Conservation (phyloP, 2,113 vertebrate genomes). For the Galeopterus variegatus region DNA sequence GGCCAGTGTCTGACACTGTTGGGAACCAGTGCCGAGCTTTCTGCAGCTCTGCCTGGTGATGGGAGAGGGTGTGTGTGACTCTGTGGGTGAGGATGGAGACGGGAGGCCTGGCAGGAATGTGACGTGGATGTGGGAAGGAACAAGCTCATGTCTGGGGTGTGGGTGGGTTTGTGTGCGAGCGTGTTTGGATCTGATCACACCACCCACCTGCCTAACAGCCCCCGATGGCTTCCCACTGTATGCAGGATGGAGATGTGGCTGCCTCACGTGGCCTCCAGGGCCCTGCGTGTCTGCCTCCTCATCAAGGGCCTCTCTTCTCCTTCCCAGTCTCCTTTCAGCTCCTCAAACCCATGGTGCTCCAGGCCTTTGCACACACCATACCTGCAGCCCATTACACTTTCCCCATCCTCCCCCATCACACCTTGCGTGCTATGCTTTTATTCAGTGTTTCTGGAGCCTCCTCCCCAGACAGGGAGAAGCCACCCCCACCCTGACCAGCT, state of each 20-base stretch:
- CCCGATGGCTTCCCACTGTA: background rate
- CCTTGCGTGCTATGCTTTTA: accelerated
- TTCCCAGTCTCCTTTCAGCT: background rate
- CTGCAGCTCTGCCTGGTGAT: background rate
- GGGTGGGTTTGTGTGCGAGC: background rate
- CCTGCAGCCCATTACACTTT: background rate
- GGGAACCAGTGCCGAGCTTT: background rate
- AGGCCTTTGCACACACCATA: background rate
- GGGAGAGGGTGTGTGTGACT: background rate
- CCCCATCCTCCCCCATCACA: accelerated
- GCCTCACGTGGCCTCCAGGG: constrained; percentile 22
- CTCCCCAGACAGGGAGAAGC: no score
- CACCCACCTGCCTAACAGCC: constrained; percentile 49
- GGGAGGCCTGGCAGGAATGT: constrained; percentile 42
- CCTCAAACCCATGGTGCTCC: background rate
- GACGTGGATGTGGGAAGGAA: constrained; percentile 41
- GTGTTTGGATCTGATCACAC: background rate
- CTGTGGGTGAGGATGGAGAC: background rate
- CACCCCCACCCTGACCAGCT: background rate
- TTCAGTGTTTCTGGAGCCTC: background rate
- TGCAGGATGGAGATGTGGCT: background rate
- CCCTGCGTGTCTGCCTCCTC: background rate
- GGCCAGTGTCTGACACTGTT: background rate
- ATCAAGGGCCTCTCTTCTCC: background rate
- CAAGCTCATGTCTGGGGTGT: constrained; percentile 49